A percentile compares a stretch with the other conserved stretches of the same genome.
Evolutionary conservation across 2,797 vertebrate species (phyloP).

Genomic region (Mus caroli): DNA sequence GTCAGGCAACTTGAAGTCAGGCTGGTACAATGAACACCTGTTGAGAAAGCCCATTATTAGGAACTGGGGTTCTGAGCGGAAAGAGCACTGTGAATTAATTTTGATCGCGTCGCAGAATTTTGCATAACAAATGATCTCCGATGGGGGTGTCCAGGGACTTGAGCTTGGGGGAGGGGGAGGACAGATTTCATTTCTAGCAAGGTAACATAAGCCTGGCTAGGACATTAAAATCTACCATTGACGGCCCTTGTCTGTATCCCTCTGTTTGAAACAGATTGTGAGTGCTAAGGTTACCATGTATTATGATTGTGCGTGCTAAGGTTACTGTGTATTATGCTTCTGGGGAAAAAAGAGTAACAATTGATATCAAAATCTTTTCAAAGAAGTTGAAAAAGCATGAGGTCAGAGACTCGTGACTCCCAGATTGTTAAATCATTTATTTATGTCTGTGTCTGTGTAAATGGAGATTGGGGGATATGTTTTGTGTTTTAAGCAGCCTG

Average conservation of each 20-base stretch:
- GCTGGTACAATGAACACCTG: conserved; percentile 88
- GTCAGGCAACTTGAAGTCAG: conserved; percentile 87
- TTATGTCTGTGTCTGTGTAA: conserved; percentile 85
- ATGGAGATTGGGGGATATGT: conserved; percentile 63
- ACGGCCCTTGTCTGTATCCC: conserved; percentile 90
- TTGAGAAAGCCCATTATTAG: conserved; percentile 89
- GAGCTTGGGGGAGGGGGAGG: conserved; percentile 82
- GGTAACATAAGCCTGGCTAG: conserved; percentile 95
- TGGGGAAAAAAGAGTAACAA: conserved; percentile 93
- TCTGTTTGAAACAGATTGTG: conserved; percentile 92
- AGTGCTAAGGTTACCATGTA: conserved; percentile 94
- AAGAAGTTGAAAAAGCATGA: conserved; percentile 87
- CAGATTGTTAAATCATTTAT: conserved; percentile 91
- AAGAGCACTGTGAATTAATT: conserved; percentile 89
- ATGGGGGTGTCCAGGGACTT: conserved; percentile 86
- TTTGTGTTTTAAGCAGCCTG: conserved; percentile 33
- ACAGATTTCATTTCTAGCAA: conserved; percentile 92
- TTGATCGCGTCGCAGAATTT: conserved; percentile 88
- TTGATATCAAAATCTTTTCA: conserved; percentile 94
- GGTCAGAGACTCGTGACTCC: conserved; percentile 92
- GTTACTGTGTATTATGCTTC: conserved; percentile 93
- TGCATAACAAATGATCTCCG: conserved; percentile 87
- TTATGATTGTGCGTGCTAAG: conserved; percentile 92
- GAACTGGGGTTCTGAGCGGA: conserved; percentile 85
- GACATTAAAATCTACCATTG: conserved; percentile 94